phyloP scores from a whole-genome alignment of 2,888 invertebrate genomes.

The Spilarctia lutea region DNA sequence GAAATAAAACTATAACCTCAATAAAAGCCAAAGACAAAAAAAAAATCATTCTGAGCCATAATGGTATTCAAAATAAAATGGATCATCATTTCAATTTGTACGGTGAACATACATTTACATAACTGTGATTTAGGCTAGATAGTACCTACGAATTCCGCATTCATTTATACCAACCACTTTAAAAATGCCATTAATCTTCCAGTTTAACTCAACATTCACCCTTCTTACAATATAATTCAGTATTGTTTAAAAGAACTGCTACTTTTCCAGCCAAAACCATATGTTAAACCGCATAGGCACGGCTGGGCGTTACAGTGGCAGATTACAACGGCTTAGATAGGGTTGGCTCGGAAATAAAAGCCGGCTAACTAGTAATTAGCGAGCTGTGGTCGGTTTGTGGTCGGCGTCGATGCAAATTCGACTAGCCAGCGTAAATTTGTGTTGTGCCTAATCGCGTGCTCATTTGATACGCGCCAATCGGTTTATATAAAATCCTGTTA shows the following conservation, averaged over 20 bases:
- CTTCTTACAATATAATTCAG: slow-evolving; percentile 15
- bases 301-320: slow-evolving; percentile 71
- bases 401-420: slow-evolving; percentile 71
- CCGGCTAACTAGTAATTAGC: slow-evolving; percentile 81
- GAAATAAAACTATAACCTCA: too few relatives aligned
- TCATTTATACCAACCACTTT: neutral
- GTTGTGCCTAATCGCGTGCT: slow-evolving; percentile 50
- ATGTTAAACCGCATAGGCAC: slow-evolving; percentile 47
- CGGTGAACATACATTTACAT: neutral
- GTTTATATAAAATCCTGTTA: slow-evolving; percentile 50
- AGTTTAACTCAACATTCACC: slow-evolving; percentile 2
- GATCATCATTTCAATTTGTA: neutral
- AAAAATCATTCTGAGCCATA: neutral
- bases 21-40: neutral
- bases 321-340: slow-evolving; percentile 81
- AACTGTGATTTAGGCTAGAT: neutral
- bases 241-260: slow-evolving; percentile 7
- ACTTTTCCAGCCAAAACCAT: slow-evolving; percentile 39
- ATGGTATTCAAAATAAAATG: neutral
- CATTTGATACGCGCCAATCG: slow-evolving; percentile 51
- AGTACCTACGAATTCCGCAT: neutral
- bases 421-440: slow-evolving; percentile 64
- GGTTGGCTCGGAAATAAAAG: slow-evolving; percentile 80
- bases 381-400: slow-evolving; percentile 52
- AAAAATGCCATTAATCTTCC: neutral